phyloP scores from a whole-genome alignment of 2,113 vertebrate species.

The Dicentrarchus labrax region DNA sequence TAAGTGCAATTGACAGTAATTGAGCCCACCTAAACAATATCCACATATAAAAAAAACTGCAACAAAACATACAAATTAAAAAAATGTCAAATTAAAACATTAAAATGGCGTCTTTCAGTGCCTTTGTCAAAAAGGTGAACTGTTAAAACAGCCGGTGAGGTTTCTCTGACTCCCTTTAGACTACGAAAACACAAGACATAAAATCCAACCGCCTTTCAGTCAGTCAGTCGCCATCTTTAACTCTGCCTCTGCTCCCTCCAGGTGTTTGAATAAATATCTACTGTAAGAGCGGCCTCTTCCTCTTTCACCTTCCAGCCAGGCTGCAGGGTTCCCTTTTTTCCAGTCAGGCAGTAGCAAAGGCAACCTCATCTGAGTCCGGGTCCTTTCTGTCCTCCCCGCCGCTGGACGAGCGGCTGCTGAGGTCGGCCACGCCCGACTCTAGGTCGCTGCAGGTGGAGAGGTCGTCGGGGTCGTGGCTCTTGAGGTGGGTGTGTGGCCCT shows the following conservation, averaged over 20 bases:
- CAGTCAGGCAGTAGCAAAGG: slow-evolving; percentile 82
- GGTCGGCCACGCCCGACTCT: slow-evolving; percentile 93
- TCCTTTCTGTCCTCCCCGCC: slow-evolving; percentile 89
- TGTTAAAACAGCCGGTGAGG: neutral
- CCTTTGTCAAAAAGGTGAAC: neutral
- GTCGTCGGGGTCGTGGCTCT: slow-evolving; percentile 88
- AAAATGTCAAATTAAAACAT: neutral
- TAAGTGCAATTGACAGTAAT: neutral
- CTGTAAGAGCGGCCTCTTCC: neutral
- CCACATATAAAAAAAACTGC: slow-evolving; percentile 6
- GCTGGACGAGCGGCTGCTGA: slow-evolving; percentile 92
- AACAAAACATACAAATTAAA: neutral
- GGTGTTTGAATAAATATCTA: slow-evolving; percentile 1
- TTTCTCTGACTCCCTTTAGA: slow-evolving; percentile 16
- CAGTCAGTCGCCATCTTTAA: neutral
- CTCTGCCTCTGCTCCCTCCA: neutral
- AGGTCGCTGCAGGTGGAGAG: slow-evolving; percentile 91
- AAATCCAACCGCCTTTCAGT: neutral
- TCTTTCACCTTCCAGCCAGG: neutral
- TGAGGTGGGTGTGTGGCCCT: slow-evolving; percentile 83
- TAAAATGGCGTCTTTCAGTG: neutral
- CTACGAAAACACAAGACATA: neutral
- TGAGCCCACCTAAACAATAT: neutral
- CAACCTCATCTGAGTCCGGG: slow-evolving; percentile 86
- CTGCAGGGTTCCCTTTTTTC: neutral